Evolutionary conservation across 2,113 vertebrate genomes (phyloP).

Genomic region (Dolichotis patagonum): DNA sequence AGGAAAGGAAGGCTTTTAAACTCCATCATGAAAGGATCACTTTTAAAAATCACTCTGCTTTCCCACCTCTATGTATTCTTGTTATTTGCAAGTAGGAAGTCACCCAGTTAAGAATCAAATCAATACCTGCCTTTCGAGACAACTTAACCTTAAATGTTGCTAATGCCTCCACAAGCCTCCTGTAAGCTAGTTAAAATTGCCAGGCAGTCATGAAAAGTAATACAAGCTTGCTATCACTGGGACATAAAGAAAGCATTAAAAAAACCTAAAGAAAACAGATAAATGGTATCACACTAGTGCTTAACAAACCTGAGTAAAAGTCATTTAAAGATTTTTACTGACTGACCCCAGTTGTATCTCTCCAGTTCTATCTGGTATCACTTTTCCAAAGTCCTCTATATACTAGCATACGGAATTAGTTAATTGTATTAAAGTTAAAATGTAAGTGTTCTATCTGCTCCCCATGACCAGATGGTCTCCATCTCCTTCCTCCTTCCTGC

Average conservation of each 20-base stretch:
- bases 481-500: neutral
- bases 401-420: too few relatives aligned
- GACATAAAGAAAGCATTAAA: conserved; percentile 10
- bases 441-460: neutral
- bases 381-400: neutral
- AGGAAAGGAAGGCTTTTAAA: conserved; percentile 45
- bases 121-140: conserved; percentile 63
- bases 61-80: conserved; percentile 24
- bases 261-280: neutral
- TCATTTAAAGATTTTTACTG: neutral
- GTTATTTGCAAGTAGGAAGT: conserved; percentile 48
- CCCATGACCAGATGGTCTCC: neutral
- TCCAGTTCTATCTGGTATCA: neutral
- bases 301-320: neutral
- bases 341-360: neutral
- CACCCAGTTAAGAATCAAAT: conserved; percentile 60
- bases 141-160: conserved; percentile 56
- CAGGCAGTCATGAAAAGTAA: conserved; percentile 39
- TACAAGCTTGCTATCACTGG: neutral
- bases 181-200: conserved; percentile 60
- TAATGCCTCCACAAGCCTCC: conserved; percentile 48
- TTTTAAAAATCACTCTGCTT: conserved; percentile 37
- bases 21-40: neutral
- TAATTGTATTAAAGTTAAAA: neutral
- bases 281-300: neutral